A percentile compares a stretch with the other conserved stretches of the same genome.
These are phyloP conservation scores for Idris sp. DNA, from an alignment of 1,140 invertebrate genomes.

Conservation along the genomic window DNA sequence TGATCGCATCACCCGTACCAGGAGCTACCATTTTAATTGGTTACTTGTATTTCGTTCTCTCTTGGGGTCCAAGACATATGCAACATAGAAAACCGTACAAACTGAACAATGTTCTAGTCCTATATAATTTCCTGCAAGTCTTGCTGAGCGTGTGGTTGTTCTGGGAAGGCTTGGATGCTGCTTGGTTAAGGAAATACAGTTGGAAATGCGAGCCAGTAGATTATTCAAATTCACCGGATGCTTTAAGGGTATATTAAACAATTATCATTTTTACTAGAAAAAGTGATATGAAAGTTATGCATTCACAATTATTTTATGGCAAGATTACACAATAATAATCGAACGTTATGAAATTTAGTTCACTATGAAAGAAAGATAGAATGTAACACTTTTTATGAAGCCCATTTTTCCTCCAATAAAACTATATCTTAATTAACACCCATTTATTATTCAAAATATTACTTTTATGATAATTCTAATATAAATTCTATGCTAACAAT, in stretches of 20 bases:
- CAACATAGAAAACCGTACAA: conserved; percentile 87
- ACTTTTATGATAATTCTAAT: too few relatives aligned
- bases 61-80: conserved; percentile 89
- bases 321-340: background rate
- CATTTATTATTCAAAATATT: too few relatives aligned
- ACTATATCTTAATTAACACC: too few relatives aligned
- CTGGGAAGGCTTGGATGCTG: conserved; percentile 83
- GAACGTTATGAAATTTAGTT: background rate
- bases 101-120: conserved; percentile 85
- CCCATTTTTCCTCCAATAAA: too few relatives aligned
- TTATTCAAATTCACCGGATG: conserved; percentile 84
- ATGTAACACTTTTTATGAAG: too few relatives aligned
- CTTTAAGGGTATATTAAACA: conserved; percentile 82
- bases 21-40: conserved; percentile 83
- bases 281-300: conserved; percentile 20
- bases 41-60: conserved; percentile 85
- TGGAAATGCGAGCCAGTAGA: conserved; percentile 92
- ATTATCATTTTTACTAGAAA: background rate
- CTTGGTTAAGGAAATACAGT: conserved; percentile 83
- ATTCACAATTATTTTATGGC: conserved; percentile 8
- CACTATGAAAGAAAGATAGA: background rate
- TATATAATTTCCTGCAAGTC: conserved; percentile 91
- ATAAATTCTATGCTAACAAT: too few relatives aligned
- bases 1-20: conserved; percentile 87
- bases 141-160: conserved; percentile 86